Base-by-base conservation (phyloP, 92 coral and sea anemone genomes). In the Metridium senile region DNA sequence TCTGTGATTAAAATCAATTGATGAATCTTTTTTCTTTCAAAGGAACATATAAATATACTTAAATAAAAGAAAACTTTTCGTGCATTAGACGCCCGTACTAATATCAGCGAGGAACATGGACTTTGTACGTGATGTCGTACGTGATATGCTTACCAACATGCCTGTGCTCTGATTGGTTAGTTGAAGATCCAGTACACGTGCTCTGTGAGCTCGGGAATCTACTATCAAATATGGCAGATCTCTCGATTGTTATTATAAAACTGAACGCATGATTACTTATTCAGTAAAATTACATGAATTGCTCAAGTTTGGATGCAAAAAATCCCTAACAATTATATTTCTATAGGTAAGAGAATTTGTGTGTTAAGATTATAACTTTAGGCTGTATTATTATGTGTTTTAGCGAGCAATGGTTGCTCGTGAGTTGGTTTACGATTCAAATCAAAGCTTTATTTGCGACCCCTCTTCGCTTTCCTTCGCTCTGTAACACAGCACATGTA, bases 171-270 rank as follows among this genome's bases (percentile, higher is more conserved):
- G 69, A 63, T 63, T 63, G 69, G 69, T 31, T 63, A 39, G 28
- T 28, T 63, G 1, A 13, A 1, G 43, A n/a, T 31, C 1, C 43
- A 21, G 39, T 63, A 30, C 69, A 63, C 69, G 69, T 63, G 69
- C 39, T 23, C 11, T 59, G 65, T 22, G 1, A 28, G 13, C 22
- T 20, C 2, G 69, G 45, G 28, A 63, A 63, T 28, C 1, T n/a
- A 63, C 69, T 63, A 63, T 11, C 69, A 63, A 63, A 63, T 63
- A 63, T 63, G 69, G 69, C 69, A 63, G 69, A 63, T 16, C 28
- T 28, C 39, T 30, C 69, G 21, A 29, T n/a, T n/a, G n/a, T n/a
- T 4, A 63, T 2, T 28, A 63, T 22, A 26, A 59, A 9, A 16
- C 25, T 9, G 23, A 39, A 39, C 49, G 8, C 6, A 3, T 54